phyloP scores from a whole-genome alignment of 2,888 invertebrate genomes.

The Habroteleia sp. region DNA sequence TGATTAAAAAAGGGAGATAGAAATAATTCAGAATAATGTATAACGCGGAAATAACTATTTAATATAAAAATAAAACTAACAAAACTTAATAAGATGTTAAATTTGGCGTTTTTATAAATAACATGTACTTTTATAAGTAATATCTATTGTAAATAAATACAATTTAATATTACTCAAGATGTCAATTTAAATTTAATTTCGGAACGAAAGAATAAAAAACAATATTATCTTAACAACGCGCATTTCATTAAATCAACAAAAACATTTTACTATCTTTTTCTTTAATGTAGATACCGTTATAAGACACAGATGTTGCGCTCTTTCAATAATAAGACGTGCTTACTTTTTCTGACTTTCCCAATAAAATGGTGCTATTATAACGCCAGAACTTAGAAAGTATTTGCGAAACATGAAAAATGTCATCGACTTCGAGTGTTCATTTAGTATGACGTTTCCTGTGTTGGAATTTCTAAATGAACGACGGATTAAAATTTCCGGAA shows the following conservation, averaged over 20 bases:
- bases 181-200: constrained; percentile 17
- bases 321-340: constrained; percentile 61
- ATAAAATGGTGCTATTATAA: constrained; percentile 53
- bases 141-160: constrained; percentile 2
- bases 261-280: constrained; percentile 39
- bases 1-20: not conserved
- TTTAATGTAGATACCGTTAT: constrained; percentile 55
- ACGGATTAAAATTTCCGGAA: constrained; percentile 5
- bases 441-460: constrained; percentile 10
- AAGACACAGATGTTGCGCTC: constrained; percentile 61
- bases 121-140: too few relatives aligned
- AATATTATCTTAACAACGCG: constrained; percentile 35
- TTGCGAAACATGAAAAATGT: constrained; percentile 37
- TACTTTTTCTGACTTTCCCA: constrained; percentile 50
- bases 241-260: constrained; percentile 51
- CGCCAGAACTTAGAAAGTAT: constrained; percentile 11
- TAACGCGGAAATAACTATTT: constrained; percentile 9
- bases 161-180: constrained; percentile 6
- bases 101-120: not conserved
- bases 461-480: constrained; percentile 31
- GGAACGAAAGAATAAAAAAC: constrained; percentile 3
- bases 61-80: constrained; percentile 1
- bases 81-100: not conserved
- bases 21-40: too few relatives aligned
- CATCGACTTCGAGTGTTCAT: constrained; percentile 11